Evolutionary conservation across 1,140 invertebrate species (phyloP), one percentile per base, ranked within the genome.

Genomic region (Leptinotarsa undecemlineata): DNA sequence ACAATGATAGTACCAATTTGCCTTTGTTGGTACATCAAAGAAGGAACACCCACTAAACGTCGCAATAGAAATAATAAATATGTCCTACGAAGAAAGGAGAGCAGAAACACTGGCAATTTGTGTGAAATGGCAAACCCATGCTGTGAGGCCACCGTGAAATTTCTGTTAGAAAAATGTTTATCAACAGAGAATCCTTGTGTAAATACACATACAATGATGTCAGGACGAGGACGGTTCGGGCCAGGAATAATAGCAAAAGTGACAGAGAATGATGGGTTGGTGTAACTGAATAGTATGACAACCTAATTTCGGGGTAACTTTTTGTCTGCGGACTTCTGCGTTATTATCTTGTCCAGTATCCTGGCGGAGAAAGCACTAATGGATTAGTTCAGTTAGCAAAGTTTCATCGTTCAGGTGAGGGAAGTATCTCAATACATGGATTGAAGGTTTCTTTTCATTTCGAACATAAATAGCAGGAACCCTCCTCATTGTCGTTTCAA

Each of bases 141-240:
- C 81, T 72, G 81, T 47, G 77, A 79, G 81, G 80, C 81, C 81
- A 82, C 81, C 81, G 78, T 82, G 81, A 82, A 82, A 82, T 82
- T 75, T 76, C 76, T 79, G 76, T 80, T 77, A 79, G 71, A 80
- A 82, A 81, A 81, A 82, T 82, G 80, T 82, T 82, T 82, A 80
- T 82, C 80, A 82, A 82, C 81, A 82, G 76, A 79, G 74, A 80
- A 80, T 76, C 74, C 76, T 74, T 74, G 77, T 82, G 80, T 81
- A 81, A 82, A 82, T 82, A 81, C 77, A 75, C 73, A 76, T 69
- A 80, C 76, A 79, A 80, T 76, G 71, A 66, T 76, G 76, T 75
- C 76, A 78, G 67, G 74, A 71, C 73, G 57, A 72, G 51, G 3
- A 57, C 0, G n/a, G 51, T 57, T 19, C 14, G 51, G 51, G 51